phyloP scores from a whole-genome alignment of 37 sponge, comb jelly and placozoan species.

The Ianthella basta region DNA sequence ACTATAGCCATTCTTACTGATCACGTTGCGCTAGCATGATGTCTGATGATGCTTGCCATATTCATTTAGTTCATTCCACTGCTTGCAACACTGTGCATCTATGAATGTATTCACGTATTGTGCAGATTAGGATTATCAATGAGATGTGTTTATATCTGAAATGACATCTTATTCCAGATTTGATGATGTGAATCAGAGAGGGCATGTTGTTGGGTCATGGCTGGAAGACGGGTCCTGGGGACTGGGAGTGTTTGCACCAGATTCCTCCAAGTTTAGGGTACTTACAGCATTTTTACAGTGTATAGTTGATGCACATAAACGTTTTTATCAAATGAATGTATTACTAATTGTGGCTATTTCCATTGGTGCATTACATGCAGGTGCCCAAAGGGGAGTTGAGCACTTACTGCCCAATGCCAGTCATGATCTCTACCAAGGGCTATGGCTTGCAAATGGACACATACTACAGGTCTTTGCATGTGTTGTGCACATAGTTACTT shows the following conservation, averaged over 20 bases:
- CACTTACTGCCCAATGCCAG: slow-evolving; percentile 67
- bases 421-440: slow-evolving; percentile 51
- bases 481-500: no score
- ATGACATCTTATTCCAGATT: slow-evolving; percentile 34
- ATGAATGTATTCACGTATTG: no score
- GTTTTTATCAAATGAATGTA: background rate
- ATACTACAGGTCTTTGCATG: slow-evolving; percentile 49
- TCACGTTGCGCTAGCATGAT: no score
- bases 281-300: no score
- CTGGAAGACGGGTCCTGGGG: slow-evolving; percentile 65
- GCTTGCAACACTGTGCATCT: no score
- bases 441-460: slow-evolving; percentile 70
- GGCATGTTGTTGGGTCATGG: slow-evolving; percentile 65
- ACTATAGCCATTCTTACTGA: no score
- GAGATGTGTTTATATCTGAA: no score
- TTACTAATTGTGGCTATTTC: no score
- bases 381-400: slow-evolving; percentile 64
- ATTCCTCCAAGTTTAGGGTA: slow-evolving; percentile 48
- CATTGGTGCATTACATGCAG: slow-evolving; percentile 8
- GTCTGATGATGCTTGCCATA: no score
- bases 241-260: slow-evolving; percentile 53
- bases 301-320: background rate
- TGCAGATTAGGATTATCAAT: no score
- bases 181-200: slow-evolving; percentile 60
- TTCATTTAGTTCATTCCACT: no score